Base-by-base conservation (phyloP, 2,888 invertebrate genomes). In the Nephrotoma appendiculata region DNA sequence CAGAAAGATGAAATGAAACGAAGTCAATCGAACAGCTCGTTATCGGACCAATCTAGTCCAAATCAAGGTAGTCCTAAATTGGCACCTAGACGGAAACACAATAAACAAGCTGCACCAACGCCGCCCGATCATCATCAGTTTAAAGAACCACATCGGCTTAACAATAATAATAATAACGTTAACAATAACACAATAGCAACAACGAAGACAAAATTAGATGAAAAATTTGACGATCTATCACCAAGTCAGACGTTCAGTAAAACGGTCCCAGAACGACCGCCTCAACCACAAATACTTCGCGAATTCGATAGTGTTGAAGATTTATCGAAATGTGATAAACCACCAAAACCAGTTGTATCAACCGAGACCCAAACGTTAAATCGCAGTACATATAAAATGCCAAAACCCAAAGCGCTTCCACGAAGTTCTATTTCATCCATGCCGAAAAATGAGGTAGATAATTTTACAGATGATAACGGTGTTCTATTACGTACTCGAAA, bases 41-140 rank as follows among this genome's bases (percentile, higher is more conserved):
- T 95, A 5, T 94, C 94, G 15, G 95, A 95, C 89, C 93, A 93
- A 89, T 94, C 93, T 89, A 95, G 95, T 91, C 95, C 95, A 88
- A 94, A 95, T 5, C 93, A 94, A 89, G 94, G 95, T 52, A 96
- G 96, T 91, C 96, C 96, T 19, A 95, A 95, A 89, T 94, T 95
- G 11, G 95, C 95, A 7, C 93, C 94, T 86, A 91, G 94, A 88
- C 92, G 96, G 87, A 93, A 95, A 89, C 96, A 96, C 91, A 95
- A 95, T 89, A 96, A 96, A 90, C 95, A 95, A 5, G 92, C 93
- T 45, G 95, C 95, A 0, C 96, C 95, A 3, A 94, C 94, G 12
- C 95, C 95, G 52, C 95, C 95, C 87, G 85, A 85, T 87, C 92
- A 91, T 87, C 83, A 86, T 83, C 88, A 85, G 11, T 44, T 85